Percentiles rank a stretch among this genome's conserved stretches.
Conservation (phyloP, 2,888 invertebrate species). For the Chaetogeoica ovagalla region DNA sequence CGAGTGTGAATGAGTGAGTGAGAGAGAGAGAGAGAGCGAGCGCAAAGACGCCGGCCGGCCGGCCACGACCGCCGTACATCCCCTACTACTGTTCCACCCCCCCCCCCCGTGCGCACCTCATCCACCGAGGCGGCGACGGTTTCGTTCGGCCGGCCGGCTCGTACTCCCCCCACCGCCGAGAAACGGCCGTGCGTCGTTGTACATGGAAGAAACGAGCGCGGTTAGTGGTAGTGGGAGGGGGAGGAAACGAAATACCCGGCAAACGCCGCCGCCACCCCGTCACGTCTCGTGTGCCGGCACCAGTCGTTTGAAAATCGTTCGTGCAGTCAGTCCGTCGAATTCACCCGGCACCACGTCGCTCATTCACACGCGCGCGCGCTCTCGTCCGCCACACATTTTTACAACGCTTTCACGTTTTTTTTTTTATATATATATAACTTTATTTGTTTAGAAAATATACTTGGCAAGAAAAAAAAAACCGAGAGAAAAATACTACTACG, state of each 20-base stretch:
- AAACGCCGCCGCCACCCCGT: constrained; percentile 33
- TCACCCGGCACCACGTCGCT: constrained; percentile 35
- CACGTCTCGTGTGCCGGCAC: constrained; percentile 7
- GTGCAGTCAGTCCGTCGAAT: constrained; percentile 42
- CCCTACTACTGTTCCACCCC: constrained; percentile 17
- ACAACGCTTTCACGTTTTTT: too few relatives aligned
- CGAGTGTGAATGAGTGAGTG: not conserved
- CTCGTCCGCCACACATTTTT: not conserved
- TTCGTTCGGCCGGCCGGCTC: not conserved
- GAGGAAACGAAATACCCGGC: constrained; percentile 8
- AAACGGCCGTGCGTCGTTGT: too few relatives aligned
- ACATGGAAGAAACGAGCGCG: not conserved
- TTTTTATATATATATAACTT: too few relatives aligned
- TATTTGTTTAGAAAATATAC: not conserved
- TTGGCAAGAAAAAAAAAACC: too few relatives aligned
- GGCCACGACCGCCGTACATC: constrained; percentile 34
- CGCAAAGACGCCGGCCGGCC: constrained; percentile 51
- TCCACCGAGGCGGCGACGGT: constrained; percentile 19
- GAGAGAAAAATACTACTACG: too few relatives aligned
- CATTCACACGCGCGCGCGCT: constrained; percentile 12
- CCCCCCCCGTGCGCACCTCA: constrained; percentile 16
- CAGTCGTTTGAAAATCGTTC: constrained; percentile 52
- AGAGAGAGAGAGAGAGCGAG: not conserved
- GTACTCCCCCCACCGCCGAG: constrained; percentile 20
- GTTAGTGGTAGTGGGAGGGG: too few relatives aligned